A percentile compares a stretch with the other conserved stretches of the same genome.
phyloP scores from a whole-genome alignment of 2,888 invertebrate species.

The Xanthorhoe designata region DNA sequence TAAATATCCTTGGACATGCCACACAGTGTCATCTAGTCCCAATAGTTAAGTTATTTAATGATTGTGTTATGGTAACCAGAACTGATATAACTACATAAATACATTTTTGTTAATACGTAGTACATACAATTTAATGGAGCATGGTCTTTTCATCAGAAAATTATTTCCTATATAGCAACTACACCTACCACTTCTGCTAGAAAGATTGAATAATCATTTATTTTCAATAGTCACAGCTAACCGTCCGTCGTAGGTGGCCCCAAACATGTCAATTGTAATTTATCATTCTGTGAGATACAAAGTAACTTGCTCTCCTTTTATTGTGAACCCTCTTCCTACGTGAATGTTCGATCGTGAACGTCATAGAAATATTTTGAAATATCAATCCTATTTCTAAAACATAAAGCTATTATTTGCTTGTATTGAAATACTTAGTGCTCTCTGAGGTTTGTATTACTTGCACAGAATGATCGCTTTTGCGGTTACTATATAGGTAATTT shows the following conservation, averaged over 20 bases:
- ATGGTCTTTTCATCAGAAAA: not conserved
- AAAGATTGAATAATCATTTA: slow-evolving; percentile 7
- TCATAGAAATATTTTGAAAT: slow-evolving; percentile 38
- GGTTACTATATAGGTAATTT: slow-evolving; percentile 61
- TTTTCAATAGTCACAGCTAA: not conserved
- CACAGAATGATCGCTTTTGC: slow-evolving; percentile 58
- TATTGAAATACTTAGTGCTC: slow-evolving; percentile 28
- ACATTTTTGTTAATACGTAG: no score
- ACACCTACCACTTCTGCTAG: not conserved
- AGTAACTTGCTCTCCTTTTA: slow-evolving; percentile 53
- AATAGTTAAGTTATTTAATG: no score
- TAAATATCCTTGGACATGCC: no score
- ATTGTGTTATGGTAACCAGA: no score
- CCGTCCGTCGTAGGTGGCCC: slow-evolving; percentile 54
- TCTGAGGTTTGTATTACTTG: slow-evolving; percentile 58
- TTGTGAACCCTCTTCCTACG: slow-evolving; percentile 59
- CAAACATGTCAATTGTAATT: slow-evolving; percentile 51
- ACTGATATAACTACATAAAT: no score
- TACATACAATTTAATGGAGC: no score
- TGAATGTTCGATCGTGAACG: slow-evolving; percentile 47
- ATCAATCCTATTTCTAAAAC: slow-evolving; percentile 44
- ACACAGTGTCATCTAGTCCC: no score
- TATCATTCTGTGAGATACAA: slow-evolving; percentile 55
- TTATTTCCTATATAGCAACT: no score
- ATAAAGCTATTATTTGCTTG: slow-evolving; percentile 11